Evolutionary conservation across 2,888 invertebrate species (phyloP).

Genomic region (Papilio demoleus): DNA sequence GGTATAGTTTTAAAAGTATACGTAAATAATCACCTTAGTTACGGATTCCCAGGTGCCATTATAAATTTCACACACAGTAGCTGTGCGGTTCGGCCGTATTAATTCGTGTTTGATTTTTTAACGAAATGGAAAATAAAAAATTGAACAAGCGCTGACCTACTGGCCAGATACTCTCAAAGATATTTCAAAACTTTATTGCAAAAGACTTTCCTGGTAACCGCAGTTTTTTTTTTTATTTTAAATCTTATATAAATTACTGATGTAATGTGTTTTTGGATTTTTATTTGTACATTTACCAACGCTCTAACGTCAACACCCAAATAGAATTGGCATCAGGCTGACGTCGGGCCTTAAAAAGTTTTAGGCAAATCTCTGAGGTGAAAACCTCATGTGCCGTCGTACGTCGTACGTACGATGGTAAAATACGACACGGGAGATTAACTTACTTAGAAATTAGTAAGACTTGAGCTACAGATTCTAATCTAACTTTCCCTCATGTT

Average conservation of each 20-base stretch:
- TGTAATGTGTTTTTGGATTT: no score
- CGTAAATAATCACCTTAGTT: slow-evolving; percentile 30
- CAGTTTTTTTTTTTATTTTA: background rate
- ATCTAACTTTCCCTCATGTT: background rate
- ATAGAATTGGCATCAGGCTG: no score
- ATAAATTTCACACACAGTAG: slow-evolving; percentile 39
- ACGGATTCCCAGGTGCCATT: slow-evolving; percentile 33
- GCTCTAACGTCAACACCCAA: no score
- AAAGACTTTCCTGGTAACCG: background rate
- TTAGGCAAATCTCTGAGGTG: no score
- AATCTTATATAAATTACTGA: background rate
- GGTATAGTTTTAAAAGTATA: slow-evolving; percentile 31
- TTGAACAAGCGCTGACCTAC: slow-evolving; percentile 39
- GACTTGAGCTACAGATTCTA: no score
- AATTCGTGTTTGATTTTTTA: slow-evolving; percentile 35
- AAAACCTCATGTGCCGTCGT: no score
- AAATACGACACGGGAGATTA: no score
- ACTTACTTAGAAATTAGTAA: no score
- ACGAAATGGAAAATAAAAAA: slow-evolving; percentile 32
- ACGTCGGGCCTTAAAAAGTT: no score
- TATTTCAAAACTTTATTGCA: slow-evolving; percentile 7
- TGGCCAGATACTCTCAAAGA: slow-evolving; percentile 31
- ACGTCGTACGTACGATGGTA: no score
- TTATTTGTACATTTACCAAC: no score
- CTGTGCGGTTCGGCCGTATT: slow-evolving; percentile 12